Base-by-base conservation (phyloP, 1,140 invertebrate genomes). In the Drosophila nannoptera region DNA sequence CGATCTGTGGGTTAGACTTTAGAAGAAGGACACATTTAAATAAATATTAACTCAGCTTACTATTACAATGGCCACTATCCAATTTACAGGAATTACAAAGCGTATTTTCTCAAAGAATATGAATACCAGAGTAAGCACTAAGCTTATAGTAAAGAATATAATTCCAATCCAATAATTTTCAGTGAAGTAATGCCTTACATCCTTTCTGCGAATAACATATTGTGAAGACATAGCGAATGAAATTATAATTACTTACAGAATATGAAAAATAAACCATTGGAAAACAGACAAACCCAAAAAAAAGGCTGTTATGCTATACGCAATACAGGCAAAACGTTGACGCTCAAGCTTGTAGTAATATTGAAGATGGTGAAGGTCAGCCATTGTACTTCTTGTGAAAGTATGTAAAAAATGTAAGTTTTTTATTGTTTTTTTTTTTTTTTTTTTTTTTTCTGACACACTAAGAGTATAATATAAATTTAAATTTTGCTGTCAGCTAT, bases 41-140 rank as follows among this genome's bases (percentile, higher is more conserved):
- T 31, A 7, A 35, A 55, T 6, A 11, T 32, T 5, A 0, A 3
- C 1, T 22, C 4, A 9, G 7, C 78, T 67, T 63, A 82, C 78
- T 48, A 78, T 76, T 32, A 76, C 2, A 0, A 83, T 29, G 0
- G 65, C 52, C 12, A 78, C n/a, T 5, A 83, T 12, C 75, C 80
- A 83, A 43, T 78, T 83, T 0, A 55, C 0, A 2, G 73, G 70
- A 5, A 49, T 33, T 3, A 16, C n/a, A 7, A 78, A 78, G 2
- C 78, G 75, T 16, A 83, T 3, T 8, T 14, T 16, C 6, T 83
- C 78, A 22, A 83, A 66, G 43, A 78, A 83, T 12, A 84, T 65
- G 46, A 83, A 83, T 16, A 78, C 0, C 0, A 70, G 16, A 1
- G 76, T 29, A 0, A 83, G 36, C 0, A 78, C 0, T 8, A 83